phyloP scores from a whole-genome alignment of 1,140 invertebrate species.

The Penaeus vannamei region DNA sequence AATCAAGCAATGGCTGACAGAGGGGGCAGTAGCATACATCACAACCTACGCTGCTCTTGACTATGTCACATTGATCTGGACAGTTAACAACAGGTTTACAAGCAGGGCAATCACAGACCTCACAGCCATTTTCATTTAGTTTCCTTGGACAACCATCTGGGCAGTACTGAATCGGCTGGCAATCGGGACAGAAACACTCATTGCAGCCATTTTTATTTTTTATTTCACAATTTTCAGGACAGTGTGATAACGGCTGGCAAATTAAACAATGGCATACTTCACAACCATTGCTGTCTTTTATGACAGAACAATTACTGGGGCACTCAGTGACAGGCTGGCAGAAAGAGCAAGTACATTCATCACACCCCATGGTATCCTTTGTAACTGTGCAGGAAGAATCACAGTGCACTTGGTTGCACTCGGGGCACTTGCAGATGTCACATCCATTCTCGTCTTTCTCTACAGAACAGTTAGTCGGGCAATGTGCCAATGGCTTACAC shows the following conservation, averaged over 20 bases:
- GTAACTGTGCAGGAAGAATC: not conserved
- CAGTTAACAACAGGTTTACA: not conserved
- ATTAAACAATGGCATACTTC: not conserved
- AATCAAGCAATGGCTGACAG: not conserved
- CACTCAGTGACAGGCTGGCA: not conserved
- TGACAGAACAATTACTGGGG: not conserved
- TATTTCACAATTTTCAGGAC: not conserved
- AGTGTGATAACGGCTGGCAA: not conserved
- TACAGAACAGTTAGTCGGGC: not conserved
- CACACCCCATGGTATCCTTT: not conserved
- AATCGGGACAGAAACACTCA: not conserved
- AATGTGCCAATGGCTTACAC: no score
- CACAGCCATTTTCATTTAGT: not conserved
- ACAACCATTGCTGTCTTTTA: not conserved
- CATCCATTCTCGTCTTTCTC: not conserved
- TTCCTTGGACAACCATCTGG: not conserved
- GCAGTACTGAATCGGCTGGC: not conserved
- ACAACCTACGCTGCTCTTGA: not conserved
- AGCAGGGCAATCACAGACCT: not conserved
- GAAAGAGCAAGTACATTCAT: not conserved
- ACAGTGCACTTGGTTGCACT: not conserved
- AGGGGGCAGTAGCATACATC: not conserved
- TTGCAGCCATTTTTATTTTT: not conserved
- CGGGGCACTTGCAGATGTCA: constrained; percentile 3
- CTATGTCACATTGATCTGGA: not conserved